Evolutionary conservation across 2,888 invertebrate genomes (phyloP), one percentile per base, ranked within the genome.

Genomic region (Strigamia maritima): DNA sequence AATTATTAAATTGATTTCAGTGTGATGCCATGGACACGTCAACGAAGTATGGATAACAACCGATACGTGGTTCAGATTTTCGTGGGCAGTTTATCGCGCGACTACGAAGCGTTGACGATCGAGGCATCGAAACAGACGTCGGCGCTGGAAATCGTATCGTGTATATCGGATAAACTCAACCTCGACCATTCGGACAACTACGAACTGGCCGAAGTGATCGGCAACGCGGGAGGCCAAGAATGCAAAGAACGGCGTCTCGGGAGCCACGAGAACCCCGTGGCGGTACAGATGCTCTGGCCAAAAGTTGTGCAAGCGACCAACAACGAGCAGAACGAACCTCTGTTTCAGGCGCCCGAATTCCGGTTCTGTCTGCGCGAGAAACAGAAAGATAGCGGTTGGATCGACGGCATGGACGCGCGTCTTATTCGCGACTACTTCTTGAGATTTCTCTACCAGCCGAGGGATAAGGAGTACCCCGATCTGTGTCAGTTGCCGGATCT

Each of bases 401-500:
- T 93, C 84, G 94, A 95, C 86, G 94, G 93, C 86, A 84, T 85
- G 40, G 94, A 94, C 86, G 94, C 95, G 76, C 95, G 97, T 88
- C 90, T 95, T 81, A 93, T 97, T 85, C 92, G 95, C 85, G 95
- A 95, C 86, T 94, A 94, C 87, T 97, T 94, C 87, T 92, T 94
- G 86, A 90, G 94, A 83, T 94, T 97, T 87, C 89, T 97, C 40
- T 93, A 94, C 85, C 96, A 97, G 87, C 95, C 96, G 22, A 92
- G 93, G 85, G 94, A 95, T 87, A 91, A 95, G 83, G 97, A 97
- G 85, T 97, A 97, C 87, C 95, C 97, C 8, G 97, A 98, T 87
- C 89, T 98, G 83, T 97, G 97, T 86, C 96, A 96, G 87, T 88
- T 97, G 84, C 97, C 97, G 16, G 96, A 97, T 87, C 90, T 98